Conservation (phyloP, 2,888 invertebrate genomes). For the Callosobruchus maculatus region DNA sequence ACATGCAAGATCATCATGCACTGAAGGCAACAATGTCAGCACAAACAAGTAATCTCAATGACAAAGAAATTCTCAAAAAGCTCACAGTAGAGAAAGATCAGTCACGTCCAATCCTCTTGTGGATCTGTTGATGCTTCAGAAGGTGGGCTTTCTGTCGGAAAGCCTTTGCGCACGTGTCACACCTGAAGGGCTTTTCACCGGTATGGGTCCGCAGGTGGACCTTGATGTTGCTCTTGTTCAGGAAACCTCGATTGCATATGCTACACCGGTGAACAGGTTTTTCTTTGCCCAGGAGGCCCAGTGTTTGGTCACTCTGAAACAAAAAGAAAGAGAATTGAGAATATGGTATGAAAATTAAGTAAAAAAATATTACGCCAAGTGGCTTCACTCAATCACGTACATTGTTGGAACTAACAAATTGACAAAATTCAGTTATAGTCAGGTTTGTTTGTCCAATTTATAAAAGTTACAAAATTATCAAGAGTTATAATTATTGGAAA, state of each 20-base stretch:
- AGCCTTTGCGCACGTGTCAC: conserved; percentile 87
- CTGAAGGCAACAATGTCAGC: background rate
- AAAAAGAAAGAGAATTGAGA: background rate
- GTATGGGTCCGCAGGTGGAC: conserved; percentile 89
- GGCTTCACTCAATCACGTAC: too few species aligned
- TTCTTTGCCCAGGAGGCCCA: conserved; percentile 79
- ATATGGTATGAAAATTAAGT: too few species aligned
- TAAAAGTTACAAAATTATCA: too few species aligned
- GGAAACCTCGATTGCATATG: conserved; percentile 85
- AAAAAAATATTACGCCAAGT: too few species aligned
- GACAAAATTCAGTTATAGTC: too few species aligned
- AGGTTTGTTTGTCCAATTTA: too few species aligned
- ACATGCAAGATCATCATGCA: background rate
- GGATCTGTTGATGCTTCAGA: conserved; percentile 91
- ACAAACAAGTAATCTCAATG: background rate
- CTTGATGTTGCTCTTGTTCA: conserved; percentile 91
- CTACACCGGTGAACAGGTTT: conserved; percentile 88
- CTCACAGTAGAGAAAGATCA: conserved; percentile 40
- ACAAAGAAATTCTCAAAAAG: background rate
- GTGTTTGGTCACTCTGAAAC: conserved; percentile 50
- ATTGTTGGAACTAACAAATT: too few species aligned
- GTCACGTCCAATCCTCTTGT: conserved; percentile 89
- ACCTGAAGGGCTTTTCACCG: conserved; percentile 89
- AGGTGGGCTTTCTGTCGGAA: conserved; percentile 91
- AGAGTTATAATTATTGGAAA: too few species aligned